Percentiles rank a stretch among this genome's conserved stretches.
Evolutionary conservation across 2,797 vertebrate species (phyloP).

Genomic region (Acanthornis magna): DNA sequence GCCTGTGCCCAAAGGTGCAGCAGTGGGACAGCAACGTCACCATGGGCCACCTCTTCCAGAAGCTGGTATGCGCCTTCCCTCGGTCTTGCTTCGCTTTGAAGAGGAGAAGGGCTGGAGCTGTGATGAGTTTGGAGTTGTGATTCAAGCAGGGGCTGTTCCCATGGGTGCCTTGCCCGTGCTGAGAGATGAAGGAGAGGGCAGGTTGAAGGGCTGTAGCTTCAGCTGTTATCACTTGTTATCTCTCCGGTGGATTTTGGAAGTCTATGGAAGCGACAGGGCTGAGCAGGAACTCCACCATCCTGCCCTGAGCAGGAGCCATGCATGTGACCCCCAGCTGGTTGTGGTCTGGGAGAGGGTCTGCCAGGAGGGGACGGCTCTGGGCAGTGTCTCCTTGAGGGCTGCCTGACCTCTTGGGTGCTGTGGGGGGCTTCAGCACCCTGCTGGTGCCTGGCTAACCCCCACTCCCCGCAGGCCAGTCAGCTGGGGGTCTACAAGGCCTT

Average conservation of each 20-base stretch:
- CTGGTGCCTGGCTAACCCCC: neutral
- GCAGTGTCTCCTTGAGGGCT: neutral
- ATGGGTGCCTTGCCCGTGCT: fast-evolving
- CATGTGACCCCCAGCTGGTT: neutral
- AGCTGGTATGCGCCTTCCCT: conserved; percentile 82
- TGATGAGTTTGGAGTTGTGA: neutral
- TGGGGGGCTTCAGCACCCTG: neutral
- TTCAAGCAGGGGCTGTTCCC: neutral
- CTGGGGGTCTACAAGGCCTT: conserved; percentile 97
- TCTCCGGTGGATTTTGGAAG: conserved; percentile 38
- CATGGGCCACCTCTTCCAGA: conserved; percentile 96
- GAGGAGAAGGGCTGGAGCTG: neutral
- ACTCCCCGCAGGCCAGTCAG: conserved; percentile 86
- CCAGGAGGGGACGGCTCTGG: neutral
- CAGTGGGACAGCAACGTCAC: conserved; percentile 96
- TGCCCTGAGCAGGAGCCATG: neutral
- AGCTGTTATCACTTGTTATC: fast-evolving
- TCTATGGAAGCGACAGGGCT: neutral
- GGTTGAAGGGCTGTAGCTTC: neutral
- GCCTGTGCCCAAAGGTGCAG: conserved; percentile 90
- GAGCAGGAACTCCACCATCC: neutral
- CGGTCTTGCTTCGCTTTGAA: neutral
- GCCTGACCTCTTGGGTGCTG: neutral
- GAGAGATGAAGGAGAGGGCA: neutral
- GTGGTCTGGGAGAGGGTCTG: neutral